These are phyloP conservation scores for Furnarius figulus DNA, from an alignment of 2,113 vertebrate genomes.

Conservation along the genomic window DNA sequence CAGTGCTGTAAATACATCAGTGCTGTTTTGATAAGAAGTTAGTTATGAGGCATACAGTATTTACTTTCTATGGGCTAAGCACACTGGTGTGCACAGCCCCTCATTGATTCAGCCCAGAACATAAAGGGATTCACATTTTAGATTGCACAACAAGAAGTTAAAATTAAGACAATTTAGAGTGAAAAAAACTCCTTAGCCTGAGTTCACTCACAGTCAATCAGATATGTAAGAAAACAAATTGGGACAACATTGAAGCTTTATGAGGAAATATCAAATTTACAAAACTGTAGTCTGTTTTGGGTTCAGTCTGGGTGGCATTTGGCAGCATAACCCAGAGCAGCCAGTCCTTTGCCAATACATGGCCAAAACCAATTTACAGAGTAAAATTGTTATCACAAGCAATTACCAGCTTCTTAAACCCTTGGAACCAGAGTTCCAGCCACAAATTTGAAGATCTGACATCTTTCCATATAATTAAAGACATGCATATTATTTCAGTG, in stretches of 20 bases:
- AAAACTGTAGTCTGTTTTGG: background rate
- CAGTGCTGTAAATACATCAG: fast-evolving
- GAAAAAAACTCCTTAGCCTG: background rate
- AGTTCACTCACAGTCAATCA: background rate
- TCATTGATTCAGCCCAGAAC: background rate
- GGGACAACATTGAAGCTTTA: background rate
- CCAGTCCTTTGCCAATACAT: background rate
- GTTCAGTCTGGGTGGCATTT: background rate
- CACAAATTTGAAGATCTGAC: background rate
- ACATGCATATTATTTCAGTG: background rate
- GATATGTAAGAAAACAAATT: background rate
- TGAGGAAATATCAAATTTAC: background rate
- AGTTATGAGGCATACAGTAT: background rate
- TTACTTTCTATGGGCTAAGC: background rate
- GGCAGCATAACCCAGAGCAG: background rate
- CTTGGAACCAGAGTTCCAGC: background rate
- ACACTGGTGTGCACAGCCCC: background rate
- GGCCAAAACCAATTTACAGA: background rate
- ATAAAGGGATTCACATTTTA: background rate
- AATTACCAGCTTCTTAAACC: slow-evolving; percentile 6
- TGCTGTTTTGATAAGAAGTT: background rate
- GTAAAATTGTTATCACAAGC: background rate
- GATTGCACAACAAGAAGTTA: background rate
- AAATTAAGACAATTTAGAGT: background rate
- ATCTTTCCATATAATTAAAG: background rate